phyloP scores from a whole-genome alignment of 1,140 invertebrate genomes.

The Pogonus chalceus region DNA sequence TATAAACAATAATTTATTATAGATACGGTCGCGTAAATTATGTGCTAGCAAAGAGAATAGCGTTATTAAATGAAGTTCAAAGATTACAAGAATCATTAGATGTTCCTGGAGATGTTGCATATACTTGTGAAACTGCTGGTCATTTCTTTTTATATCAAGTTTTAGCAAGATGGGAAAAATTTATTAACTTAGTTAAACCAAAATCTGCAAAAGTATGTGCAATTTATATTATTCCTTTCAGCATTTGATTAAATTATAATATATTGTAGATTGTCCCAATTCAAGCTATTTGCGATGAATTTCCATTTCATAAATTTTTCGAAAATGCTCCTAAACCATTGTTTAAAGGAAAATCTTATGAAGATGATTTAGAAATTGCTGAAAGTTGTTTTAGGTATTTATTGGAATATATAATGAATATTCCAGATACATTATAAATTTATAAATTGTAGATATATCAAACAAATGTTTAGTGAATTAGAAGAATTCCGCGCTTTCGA shows the following conservation, averaged over 20 bases:
- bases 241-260: constrained; percentile 7
- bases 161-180: constrained; percentile 85
- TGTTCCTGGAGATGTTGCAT: constrained; percentile 84
- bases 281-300: constrained; percentile 56
- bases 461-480: constrained; percentile 91
- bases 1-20: constrained; percentile 10
- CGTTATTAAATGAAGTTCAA: constrained; percentile 83
- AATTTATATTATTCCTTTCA: not conserved
- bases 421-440: not conserved
- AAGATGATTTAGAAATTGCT: constrained; percentile 86
- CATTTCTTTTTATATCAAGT: constrained; percentile 85
- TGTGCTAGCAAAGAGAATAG: constrained; percentile 86
- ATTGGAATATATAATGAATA: not conserved
- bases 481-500: constrained; percentile 99
- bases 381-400: constrained; percentile 77
- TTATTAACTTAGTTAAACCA: constrained; percentile 53
- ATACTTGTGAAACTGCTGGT: constrained; percentile 97
- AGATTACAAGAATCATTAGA: constrained; percentile 77
- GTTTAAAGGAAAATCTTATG: constrained; percentile 69
- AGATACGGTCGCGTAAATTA: constrained; percentile 98
- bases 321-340: constrained; percentile 86
- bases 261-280: constrained; percentile 30
- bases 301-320: constrained; percentile 90
- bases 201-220: constrained; percentile 30
- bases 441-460: constrained; percentile 56